phyloP scores from a whole-genome alignment of 2,797 vertebrate genomes.

The Natrix natrix region DNA sequence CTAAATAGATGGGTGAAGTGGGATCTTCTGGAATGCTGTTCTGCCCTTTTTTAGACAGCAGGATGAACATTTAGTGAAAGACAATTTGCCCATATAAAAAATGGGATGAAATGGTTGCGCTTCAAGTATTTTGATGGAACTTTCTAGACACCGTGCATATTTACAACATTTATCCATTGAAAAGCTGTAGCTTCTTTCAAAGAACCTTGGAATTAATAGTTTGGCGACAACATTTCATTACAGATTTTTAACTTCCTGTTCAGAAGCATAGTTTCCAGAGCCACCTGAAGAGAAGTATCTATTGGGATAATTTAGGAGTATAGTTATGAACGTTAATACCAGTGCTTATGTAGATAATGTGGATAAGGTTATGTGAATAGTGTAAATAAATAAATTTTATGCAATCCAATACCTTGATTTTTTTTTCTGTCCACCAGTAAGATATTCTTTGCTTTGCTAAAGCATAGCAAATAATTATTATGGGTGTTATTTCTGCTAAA shows the following conservation, averaged over 20 bases:
- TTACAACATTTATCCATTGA: not conserved
- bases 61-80: not conserved
- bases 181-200: not conserved
- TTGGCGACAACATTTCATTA: not conserved
- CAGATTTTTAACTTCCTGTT: not conserved
- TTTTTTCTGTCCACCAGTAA: not conserved
- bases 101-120: not conserved
- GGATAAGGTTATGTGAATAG: slow-evolving; percentile 25
- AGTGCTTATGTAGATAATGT: slow-evolving; percentile 13
- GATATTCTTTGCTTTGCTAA: not conserved
- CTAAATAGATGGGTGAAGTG: not conserved
- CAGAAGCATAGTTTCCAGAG: not conserved
- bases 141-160: not conserved
- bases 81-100: not conserved
- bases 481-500: not conserved
- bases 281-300: not conserved
- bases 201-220: not conserved
- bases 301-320: not conserved
- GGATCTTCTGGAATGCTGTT: not conserved
- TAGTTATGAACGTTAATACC: not conserved
- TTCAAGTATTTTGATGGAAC: not conserved
- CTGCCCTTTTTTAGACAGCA: not conserved
- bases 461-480: not conserved
- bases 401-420: not conserved
- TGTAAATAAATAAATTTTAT: slow-evolving; percentile 22